phyloP scores from a whole-genome alignment of 2,797 vertebrate genomes.

The Furcifer pardalis region DNA sequence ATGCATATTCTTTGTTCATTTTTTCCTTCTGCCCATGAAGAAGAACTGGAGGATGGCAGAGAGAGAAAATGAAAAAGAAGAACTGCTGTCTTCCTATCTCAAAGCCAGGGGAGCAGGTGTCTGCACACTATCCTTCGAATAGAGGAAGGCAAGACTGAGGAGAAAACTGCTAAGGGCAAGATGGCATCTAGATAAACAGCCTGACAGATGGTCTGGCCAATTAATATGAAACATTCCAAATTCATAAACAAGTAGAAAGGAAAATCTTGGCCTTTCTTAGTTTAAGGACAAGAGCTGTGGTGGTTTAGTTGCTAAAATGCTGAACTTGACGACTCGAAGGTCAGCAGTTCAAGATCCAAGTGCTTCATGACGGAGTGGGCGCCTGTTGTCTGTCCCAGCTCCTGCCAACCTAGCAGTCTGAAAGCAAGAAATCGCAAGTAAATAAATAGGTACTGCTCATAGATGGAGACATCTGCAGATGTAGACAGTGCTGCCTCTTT shows the following conservation, averaged over 20 bases:
- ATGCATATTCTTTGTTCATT: neutral
- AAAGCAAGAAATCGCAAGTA: too few species aligned
- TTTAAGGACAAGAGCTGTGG: too few species aligned
- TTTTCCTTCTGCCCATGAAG: neutral
- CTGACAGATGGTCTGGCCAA: conserved; percentile 61
- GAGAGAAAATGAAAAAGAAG: neutral
- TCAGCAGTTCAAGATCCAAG: too few species aligned
- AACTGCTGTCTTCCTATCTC: conserved; percentile 7
- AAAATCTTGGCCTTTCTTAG: conserved; percentile 21
- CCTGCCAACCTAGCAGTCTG: too few species aligned
- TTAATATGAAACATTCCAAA: conserved; percentile 51
- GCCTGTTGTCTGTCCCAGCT: too few species aligned
- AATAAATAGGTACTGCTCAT: too few species aligned
- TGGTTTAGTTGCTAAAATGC: too few species aligned
- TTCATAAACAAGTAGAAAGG: conserved; percentile 21
- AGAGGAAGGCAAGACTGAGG: conserved; percentile 42
- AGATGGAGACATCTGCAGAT: too few species aligned
- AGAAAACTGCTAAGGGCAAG: conserved; percentile 43
- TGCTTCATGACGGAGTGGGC: too few species aligned
- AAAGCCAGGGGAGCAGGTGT: conserved; percentile 35
- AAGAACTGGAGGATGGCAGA: neutral
- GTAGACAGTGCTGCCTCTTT: too few species aligned
- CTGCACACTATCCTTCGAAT: conserved; percentile 34
- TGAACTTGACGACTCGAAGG: too few species aligned
- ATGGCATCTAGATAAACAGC: conserved; percentile 51